These are phyloP conservation scores for Cyrtonyx montezumae DNA, from an alignment of 2,113 vertebrate species.

Conservation along the genomic window DNA sequence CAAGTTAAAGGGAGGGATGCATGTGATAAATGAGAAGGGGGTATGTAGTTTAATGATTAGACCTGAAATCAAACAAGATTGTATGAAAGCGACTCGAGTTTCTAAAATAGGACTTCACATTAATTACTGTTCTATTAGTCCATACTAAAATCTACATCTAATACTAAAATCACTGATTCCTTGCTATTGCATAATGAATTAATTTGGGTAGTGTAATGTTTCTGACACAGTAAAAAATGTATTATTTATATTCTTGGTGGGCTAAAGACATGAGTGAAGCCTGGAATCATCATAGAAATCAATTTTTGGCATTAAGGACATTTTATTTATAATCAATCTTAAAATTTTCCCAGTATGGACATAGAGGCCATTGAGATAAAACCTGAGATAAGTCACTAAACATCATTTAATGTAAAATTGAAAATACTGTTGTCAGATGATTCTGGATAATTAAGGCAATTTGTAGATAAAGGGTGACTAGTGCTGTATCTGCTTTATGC, in stretches of 20 bases:
- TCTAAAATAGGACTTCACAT: conserved; percentile 49
- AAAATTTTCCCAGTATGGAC: neutral
- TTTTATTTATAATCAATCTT: neutral
- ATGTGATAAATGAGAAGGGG: conserved; percentile 12
- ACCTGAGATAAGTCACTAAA: neutral
- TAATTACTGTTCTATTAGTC: conserved; percentile 45
- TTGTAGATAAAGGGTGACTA: neutral
- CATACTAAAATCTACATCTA: neutral
- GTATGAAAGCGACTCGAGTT: neutral
- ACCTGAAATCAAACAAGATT: conserved; percentile 32
- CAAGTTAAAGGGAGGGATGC: conserved; percentile 6
- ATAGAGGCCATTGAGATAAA: neutral
- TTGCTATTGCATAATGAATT: conserved; percentile 27
- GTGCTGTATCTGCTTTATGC: neutral
- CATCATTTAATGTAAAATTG: neutral
- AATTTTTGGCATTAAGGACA: neutral
- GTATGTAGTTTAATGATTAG: conserved; percentile 10
- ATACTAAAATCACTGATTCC: conserved; percentile 27
- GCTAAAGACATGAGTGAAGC: neutral
- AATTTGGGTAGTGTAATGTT: conserved; percentile 38
- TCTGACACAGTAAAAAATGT: neutral
- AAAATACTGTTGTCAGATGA: neutral
- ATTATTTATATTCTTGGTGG: neutral
- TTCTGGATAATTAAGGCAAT: neutral
- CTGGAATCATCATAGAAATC: neutral